phyloP scores from a whole-genome alignment of 2,797 vertebrate species.

The Ibycter americanus region DNA sequence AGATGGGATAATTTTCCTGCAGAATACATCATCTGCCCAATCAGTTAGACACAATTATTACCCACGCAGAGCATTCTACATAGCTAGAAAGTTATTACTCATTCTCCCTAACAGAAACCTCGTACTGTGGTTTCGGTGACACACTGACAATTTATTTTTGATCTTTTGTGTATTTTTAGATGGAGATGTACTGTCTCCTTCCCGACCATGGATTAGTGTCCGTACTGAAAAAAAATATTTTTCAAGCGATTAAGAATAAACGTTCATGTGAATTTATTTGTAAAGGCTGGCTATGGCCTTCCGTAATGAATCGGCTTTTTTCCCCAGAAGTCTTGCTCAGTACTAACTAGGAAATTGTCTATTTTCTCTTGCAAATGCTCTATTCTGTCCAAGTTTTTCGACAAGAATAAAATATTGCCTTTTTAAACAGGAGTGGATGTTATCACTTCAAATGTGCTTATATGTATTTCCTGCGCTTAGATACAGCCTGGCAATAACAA shows the following conservation, averaged over 20 bases:
- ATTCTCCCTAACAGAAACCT: conserved; percentile 12
- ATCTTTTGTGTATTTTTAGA: background rate
- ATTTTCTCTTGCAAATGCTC: background rate
- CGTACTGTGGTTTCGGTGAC: conserved; percentile 27
- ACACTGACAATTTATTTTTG: background rate
- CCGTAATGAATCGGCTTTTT: background rate
- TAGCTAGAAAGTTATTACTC: conserved; percentile 6
- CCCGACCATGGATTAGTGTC: background rate
- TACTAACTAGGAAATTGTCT: background rate
- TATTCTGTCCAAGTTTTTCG: accelerated
- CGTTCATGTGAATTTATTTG: background rate
- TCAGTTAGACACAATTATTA: background rate
- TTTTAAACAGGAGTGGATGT: conserved; percentile 29
- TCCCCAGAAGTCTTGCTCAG: background rate
- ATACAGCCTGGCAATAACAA: conserved; percentile 52
- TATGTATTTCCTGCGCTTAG: conserved; percentile 66
- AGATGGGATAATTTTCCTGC: background rate
- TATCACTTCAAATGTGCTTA: conserved; percentile 46
- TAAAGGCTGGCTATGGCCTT: background rate
- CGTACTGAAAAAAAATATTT: background rate
- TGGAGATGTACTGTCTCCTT: background rate
- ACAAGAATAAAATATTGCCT: conserved; percentile 11
- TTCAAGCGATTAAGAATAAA: background rate
- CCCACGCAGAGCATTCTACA: background rate
- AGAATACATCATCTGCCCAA: background rate